Conservation (phyloP, 1,140 invertebrate genomes). For the Drosophila mayri region DNA sequence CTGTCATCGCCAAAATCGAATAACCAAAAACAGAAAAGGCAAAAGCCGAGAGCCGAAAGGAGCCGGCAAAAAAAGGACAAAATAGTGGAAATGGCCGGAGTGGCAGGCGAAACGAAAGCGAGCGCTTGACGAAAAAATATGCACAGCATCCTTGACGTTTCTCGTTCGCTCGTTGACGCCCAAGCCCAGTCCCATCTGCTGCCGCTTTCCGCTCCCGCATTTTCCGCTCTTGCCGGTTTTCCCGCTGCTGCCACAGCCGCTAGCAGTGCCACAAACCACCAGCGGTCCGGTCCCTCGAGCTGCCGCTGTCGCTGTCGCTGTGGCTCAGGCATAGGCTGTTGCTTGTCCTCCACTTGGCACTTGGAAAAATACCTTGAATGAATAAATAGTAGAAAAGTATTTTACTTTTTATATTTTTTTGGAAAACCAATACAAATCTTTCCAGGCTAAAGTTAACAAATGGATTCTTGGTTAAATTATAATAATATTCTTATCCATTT, state of each 20-base stretch:
- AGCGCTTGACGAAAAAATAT: conserved; percentile 59
- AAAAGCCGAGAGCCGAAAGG: conserved; percentile 39
- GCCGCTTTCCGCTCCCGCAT: conserved; percentile 15
- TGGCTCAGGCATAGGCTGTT: conserved; percentile 42
- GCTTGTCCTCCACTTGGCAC: conserved; percentile 31
- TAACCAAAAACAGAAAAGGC: conserved; percentile 59
- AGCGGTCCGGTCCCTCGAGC: conserved; percentile 44
- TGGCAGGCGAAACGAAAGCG: conserved; percentile 60
- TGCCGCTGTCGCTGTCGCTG: conserved; percentile 41
- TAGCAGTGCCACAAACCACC: conserved; percentile 34
- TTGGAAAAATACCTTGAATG: conserved; percentile 7
- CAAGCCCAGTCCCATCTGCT: conserved; percentile 30
- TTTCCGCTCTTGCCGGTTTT: conserved; percentile 5
- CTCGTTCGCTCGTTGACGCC: conserved; percentile 78
- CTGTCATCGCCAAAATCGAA: conserved; percentile 81
- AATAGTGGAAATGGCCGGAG: conserved; percentile 23
- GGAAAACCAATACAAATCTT: too few relatives aligned
- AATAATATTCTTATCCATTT: too few relatives aligned
- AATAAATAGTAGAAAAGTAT: neutral
- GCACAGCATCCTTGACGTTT: conserved; percentile 80
- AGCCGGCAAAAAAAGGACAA: conserved; percentile 37
- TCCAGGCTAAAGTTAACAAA: too few relatives aligned
- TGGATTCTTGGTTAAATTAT: too few relatives aligned
- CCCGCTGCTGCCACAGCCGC: conserved; percentile 2
- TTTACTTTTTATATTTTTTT: too few relatives aligned